Evolutionary conservation across 2,797 vertebrate species (phyloP).

Genomic region (Myotis findleyi): DNA sequence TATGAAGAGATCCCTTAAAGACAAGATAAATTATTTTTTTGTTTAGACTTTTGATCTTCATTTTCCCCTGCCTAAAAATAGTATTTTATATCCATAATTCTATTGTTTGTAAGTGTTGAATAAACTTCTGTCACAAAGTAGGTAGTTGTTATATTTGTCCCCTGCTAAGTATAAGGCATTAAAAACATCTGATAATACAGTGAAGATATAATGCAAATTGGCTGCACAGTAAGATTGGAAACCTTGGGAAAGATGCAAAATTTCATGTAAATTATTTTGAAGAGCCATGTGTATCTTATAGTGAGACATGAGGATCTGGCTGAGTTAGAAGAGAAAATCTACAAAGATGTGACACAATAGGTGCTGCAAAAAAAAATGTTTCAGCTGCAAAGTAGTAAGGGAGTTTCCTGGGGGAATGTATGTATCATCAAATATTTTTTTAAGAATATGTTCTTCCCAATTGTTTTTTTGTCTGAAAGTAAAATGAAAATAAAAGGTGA

Average conservation of each 20-base stretch:
- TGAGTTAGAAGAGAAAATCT: background rate
- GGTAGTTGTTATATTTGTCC: background rate
- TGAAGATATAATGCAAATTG: background rate
- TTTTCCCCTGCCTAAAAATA: background rate
- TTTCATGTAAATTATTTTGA: background rate
- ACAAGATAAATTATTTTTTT: background rate
- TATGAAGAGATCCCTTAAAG: background rate
- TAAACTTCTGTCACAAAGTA: background rate
- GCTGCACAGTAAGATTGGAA: background rate
- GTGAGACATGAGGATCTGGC: background rate
- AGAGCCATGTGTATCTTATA: background rate
- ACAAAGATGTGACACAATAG: background rate
- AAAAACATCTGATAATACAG: background rate
- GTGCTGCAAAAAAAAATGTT: background rate
- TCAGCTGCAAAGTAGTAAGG: background rate
- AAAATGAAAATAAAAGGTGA: background rate
- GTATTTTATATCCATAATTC: background rate
- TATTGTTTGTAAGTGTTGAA: background rate
- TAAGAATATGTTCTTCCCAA: background rate
- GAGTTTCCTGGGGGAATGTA: background rate
- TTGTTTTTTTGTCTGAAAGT: background rate
- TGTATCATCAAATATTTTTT: background rate
- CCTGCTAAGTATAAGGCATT: background rate
- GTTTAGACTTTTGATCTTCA: background rate
- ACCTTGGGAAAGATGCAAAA: constrained; percentile 13